Base-by-base conservation (phyloP, 2,113 vertebrate species). In the Lophius piscatorius region DNA sequence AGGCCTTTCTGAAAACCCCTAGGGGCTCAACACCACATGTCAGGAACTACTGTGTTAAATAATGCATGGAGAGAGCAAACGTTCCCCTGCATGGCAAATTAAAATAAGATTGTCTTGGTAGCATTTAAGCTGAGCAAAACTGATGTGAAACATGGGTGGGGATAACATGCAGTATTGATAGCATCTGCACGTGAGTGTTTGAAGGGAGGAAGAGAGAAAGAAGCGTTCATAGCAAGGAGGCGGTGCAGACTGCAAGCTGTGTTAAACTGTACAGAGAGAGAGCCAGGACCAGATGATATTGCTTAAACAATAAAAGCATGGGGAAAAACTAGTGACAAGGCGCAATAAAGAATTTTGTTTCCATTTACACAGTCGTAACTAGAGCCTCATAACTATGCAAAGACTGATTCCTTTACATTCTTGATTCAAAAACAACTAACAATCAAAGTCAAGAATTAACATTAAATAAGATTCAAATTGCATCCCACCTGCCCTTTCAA, bases 171-270 rank as follows among this genome's bases (percentile, higher is more conserved):
- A 44, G 47, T 45, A 50, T 24, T 63, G 62, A 58, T 17, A 21
- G 44, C 40, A 20, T 20, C 17, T 8, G 9, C 14, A 13, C 14
- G 42, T 46, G 23, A 16, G 44, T 29, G 14, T 17, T 24, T 16
- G 11, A 29, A 39, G 17, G 17, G 35, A 17, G 33, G 20, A 21
- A 20, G 18, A 60, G 24, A 36, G 70, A 39, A 26, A n/a, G 23
- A 22, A 41, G n/a, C n/a, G 38, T 20, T 38, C 24, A 7, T 29
- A 39, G 41, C 11, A 14, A 35, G 18, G 56, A 71, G 78, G 77
- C 70, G 76, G 77, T 81, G 84, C 92, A 83, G 90, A 90, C 90
- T 89, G 87, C 74, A 76, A 83, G n/a, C 24, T 38, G 51, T 21
- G 51, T 65, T 10, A 74, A 68, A 34, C 4, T 57, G 0, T 2